Evolutionary conservation across 2,797 vertebrate genomes (phyloP).

Genomic region (Leucoraja ocellata): DNA sequence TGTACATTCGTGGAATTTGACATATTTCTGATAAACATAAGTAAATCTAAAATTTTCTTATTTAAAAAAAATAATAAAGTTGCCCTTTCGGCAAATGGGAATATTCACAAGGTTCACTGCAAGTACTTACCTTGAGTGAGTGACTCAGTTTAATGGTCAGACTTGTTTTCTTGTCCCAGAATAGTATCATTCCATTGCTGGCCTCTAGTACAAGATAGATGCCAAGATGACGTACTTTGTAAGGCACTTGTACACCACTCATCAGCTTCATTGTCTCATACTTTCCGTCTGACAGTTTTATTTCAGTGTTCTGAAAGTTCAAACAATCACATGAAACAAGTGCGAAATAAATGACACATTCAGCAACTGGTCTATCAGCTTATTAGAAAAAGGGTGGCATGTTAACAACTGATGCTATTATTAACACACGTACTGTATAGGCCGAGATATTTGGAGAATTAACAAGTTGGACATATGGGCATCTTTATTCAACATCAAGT

Average conservation of each 20-base stretch:
- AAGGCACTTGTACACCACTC: conserved; percentile 50
- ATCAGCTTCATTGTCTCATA: conserved; percentile 55
- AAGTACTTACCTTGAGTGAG: conserved; percentile 62
- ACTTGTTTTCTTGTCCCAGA: conserved; percentile 82
- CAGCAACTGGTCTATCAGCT: neutral
- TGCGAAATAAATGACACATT: neutral
- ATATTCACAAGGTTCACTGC: neutral
- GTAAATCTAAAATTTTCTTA: neutral
- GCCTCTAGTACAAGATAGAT: conserved; percentile 76
- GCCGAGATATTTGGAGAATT: neutral
- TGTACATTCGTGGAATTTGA: too few species aligned
- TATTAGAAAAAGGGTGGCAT: neutral
- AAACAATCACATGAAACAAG: neutral
- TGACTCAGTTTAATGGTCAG: conserved; percentile 70
- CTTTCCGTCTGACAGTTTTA: conserved; percentile 66
- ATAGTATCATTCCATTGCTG: conserved; percentile 60
- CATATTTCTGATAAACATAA: neutral
- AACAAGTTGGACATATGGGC: too few species aligned
- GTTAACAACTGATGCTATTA: neutral
- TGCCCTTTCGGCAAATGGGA: neutral
- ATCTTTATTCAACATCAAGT: too few species aligned
- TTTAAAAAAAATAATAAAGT: neutral
- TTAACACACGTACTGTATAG: neutral
- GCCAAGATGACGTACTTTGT: conserved; percentile 63
- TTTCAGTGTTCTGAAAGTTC: conserved; percentile 70